Percentiles rank a stretch among this genome's conserved stretches.
These are phyloP conservation scores for Pammene fasciana DNA, from an alignment of 2,888 invertebrate species.

Conservation along the genomic window DNA sequence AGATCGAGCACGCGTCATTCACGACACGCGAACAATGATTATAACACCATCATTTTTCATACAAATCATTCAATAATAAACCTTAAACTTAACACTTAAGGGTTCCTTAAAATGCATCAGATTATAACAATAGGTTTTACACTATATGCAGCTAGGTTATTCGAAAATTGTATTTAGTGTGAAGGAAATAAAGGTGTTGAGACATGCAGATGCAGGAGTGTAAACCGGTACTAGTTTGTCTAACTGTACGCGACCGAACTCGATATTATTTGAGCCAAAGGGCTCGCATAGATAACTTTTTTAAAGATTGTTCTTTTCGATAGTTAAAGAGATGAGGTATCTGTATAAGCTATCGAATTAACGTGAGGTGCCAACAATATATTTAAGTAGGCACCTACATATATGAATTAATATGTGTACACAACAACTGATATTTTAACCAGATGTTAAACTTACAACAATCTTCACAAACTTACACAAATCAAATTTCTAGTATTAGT, in stretches of 20 bases:
- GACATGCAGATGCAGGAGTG: conserved; percentile 8
- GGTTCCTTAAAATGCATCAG: background rate
- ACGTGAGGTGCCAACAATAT: too few relatives aligned
- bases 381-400: too few relatives aligned
- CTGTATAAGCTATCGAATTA: too few relatives aligned
- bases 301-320: conserved; percentile 4
- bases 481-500: too few relatives aligned
- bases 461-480: too few relatives aligned
- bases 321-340: background rate
- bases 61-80: background rate
- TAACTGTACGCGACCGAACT: conserved; percentile 40
- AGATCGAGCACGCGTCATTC: conserved; percentile 24
- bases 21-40: conserved; percentile 15
- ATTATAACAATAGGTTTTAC: conserved; percentile 23
- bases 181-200: background rate
- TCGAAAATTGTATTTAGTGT: background rate
- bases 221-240: conserved; percentile 34
- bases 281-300: conserved; percentile 18
- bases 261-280: conserved; percentile 38
- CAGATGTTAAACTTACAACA: too few relatives aligned
- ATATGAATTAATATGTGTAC: too few relatives aligned
- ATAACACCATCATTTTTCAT: background rate
- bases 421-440: too few relatives aligned
- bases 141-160: background rate
- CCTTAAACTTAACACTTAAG: background rate